Evolutionary conservation across 2,113 vertebrate species (phyloP).

Genomic region (Accipiter cooperii): DNA sequence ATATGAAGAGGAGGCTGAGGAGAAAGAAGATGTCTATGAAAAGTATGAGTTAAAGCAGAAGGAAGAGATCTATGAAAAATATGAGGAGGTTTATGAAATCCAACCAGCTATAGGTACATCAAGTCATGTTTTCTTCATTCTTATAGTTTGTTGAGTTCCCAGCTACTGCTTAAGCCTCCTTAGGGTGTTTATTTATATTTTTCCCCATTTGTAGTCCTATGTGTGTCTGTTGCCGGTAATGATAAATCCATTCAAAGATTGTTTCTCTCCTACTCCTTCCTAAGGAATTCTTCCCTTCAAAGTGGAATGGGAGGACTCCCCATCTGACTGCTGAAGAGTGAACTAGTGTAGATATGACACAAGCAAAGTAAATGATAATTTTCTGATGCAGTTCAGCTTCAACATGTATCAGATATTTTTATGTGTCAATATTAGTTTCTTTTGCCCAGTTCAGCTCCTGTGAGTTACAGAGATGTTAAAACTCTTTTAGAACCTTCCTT

Average conservation of each 20-base stretch:
- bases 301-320: not conserved
- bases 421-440: not conserved
- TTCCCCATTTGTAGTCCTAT: not conserved
- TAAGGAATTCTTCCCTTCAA: not conserved
- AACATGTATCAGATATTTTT: not conserved
- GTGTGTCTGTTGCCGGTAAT: not conserved
- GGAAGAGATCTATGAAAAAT: constrained; percentile 47
- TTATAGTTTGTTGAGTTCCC: not conserved
- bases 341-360: not conserved
- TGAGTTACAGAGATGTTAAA: not conserved
- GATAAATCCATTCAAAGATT: not conserved
- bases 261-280: not conserved
- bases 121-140: not conserved
- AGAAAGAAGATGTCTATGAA: constrained; percentile 27
- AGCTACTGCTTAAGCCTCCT: not conserved
- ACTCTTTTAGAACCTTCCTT: not conserved
- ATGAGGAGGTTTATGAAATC: constrained; percentile 47
- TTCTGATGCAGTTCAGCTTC: not conserved
- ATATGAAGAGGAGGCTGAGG: constrained; percentile 46
- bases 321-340: not conserved
- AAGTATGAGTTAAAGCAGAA: constrained; percentile 14
- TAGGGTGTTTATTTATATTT: not conserved
- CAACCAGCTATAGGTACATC: constrained; percentile 70
- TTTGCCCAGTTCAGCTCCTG: not conserved
- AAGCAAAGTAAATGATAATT: not conserved